phyloP scores from a whole-genome alignment of 2,797 vertebrate genomes.

The Myripristis murdjan region DNA sequence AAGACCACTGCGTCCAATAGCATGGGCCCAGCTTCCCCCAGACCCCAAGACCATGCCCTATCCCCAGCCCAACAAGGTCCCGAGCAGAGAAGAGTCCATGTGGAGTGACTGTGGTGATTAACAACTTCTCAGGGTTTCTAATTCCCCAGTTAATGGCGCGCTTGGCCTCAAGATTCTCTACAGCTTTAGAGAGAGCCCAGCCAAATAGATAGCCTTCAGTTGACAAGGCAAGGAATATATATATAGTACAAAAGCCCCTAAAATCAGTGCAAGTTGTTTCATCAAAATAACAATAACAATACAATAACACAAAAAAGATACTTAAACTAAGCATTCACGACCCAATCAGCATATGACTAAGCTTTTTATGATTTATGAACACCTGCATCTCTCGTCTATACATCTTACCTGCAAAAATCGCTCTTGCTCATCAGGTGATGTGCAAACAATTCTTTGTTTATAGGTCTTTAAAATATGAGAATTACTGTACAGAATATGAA shows the following conservation, averaged over 20 bases:
- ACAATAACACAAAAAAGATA: background rate
- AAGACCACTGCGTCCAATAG: slow-evolving; percentile 83
- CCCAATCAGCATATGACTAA: no score
- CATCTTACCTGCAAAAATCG: no score
- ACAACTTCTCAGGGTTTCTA: slow-evolving; percentile 80
- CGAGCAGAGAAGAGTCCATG: slow-evolving; percentile 68
- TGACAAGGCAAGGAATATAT: slow-evolving; percentile 33
- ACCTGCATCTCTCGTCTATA: no score
- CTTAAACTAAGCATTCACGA: background rate
- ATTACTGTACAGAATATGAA: no score
- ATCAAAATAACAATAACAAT: no score
- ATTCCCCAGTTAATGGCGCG: slow-evolving; percentile 73
- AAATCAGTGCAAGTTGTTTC: slow-evolving; percentile 11
- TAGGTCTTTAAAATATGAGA: no score
- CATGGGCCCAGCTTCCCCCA: slow-evolving; percentile 72
- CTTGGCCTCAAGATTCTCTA: slow-evolving; percentile 62
- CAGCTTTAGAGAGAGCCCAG: slow-evolving; percentile 47
- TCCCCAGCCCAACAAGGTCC: slow-evolving; percentile 71
- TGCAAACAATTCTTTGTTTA: no score
- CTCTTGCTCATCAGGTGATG: no score
- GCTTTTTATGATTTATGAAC: no score
- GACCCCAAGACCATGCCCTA: slow-evolving; percentile 66
- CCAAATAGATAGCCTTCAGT: slow-evolving; percentile 50
- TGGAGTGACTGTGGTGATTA: slow-evolving; percentile 80
- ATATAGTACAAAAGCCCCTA: slow-evolving; percentile 20